Evolutionary conservation across 2,797 vertebrate species (phyloP).

Genomic region (Prionace glauca): DNA sequence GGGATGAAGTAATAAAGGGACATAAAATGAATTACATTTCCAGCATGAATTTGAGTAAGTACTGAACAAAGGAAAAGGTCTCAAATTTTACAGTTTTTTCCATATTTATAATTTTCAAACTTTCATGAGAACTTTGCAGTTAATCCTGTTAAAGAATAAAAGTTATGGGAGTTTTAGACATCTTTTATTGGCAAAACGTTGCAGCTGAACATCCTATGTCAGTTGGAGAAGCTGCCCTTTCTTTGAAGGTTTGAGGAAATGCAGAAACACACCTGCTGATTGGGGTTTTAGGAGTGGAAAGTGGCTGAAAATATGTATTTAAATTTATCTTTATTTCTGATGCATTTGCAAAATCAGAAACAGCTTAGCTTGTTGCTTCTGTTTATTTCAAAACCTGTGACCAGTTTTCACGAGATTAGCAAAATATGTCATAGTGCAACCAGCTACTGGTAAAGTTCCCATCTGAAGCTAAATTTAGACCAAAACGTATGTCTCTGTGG

Average conservation of each 20-base stretch:
- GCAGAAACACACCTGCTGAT: neutral
- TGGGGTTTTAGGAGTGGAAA: neutral
- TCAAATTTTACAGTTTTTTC: neutral
- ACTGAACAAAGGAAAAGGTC: neutral
- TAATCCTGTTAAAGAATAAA: neutral
- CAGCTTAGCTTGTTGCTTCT: constrained; percentile 35
- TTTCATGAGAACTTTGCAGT: neutral
- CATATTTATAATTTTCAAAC: constrained; percentile 6
- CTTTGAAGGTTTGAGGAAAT: constrained; percentile 27
- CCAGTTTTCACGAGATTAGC: constrained; percentile 38
- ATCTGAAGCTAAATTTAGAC: constrained; percentile 30
- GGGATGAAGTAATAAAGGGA: neutral
- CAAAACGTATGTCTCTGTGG: constrained; percentile 31
- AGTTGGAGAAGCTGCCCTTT: neutral
- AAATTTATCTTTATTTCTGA: constrained; percentile 35
- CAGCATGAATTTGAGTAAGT: neutral
- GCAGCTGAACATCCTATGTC: neutral
- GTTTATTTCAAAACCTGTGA: constrained; percentile 38
- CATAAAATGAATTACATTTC: neutral
- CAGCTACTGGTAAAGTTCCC: constrained; percentile 37
- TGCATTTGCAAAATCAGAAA: constrained; percentile 33
- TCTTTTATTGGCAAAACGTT: neutral
- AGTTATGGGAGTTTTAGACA: neutral
- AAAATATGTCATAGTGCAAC: constrained; percentile 37
- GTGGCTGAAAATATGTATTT: constrained; percentile 2